These are phyloP conservation scores for Crenichthys baileyi DNA, from an alignment of 2,797 vertebrate species.

Conservation along the genomic window DNA sequence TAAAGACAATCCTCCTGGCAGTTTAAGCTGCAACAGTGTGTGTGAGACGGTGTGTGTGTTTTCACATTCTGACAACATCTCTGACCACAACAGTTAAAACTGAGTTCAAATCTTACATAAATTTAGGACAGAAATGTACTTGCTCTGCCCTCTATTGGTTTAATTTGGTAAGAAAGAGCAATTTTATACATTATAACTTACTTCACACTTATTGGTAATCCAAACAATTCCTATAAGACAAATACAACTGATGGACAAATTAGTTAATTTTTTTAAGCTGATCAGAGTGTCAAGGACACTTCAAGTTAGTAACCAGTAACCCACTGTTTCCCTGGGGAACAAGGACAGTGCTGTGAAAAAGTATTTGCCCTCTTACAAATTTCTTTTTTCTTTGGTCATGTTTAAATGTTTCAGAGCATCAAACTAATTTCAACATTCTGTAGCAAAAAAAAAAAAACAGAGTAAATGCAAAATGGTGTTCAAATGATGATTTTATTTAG, in stretches of 20 bases:
- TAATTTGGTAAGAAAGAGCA: neutral
- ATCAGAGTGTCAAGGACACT: neutral
- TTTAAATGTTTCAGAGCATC: too few relatives aligned
- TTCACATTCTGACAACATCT: neutral
- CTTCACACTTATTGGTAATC: neutral
- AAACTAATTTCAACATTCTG: too few relatives aligned
- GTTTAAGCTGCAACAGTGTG: conserved; percentile 54
- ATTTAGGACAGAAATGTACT: neutral
- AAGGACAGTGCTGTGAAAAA: neutral
- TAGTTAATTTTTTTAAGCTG: neutral
- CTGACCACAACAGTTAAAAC: neutral
- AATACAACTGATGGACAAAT: neutral
- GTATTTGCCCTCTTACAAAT: neutral
- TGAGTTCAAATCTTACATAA: neutral
- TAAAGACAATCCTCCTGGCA: conserved; percentile 53
- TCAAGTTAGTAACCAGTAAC: neutral
- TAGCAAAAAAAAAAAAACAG: too few relatives aligned
- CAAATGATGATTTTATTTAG: neutral
- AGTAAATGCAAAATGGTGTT: too few relatives aligned
- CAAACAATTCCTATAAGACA: neutral
- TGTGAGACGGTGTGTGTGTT: neutral
- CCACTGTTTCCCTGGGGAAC: neutral
- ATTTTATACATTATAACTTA: neutral
- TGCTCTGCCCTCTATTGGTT: neutral
- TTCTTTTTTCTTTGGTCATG: neutral